Conservation (phyloP, 2,113 vertebrate genomes). For the Heterotis niloticus region DNA sequence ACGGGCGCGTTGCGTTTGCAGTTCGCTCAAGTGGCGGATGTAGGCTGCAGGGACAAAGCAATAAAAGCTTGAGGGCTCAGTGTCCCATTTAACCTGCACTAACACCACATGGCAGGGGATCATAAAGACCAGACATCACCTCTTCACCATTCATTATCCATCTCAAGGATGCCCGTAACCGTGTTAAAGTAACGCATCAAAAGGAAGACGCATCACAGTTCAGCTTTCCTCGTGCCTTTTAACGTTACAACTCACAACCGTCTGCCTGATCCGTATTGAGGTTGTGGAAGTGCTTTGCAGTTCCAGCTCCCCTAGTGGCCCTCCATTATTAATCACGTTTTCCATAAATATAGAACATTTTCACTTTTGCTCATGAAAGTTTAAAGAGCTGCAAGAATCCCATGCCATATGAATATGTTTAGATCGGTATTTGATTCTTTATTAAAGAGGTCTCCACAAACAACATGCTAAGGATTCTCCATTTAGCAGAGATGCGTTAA, state of each 20-base stretch:
- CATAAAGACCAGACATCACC: slow-evolving; percentile 54
- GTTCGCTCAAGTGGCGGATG: background rate
- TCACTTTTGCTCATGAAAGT: slow-evolving; percentile 18
- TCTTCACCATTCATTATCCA: slow-evolving; percentile 60
- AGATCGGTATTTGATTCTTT: slow-evolving; percentile 11
- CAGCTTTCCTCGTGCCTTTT: slow-evolving; percentile 76
- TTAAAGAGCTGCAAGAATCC: slow-evolving; percentile 18
- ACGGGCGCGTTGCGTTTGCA: background rate
- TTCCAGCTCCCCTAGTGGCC: slow-evolving; percentile 66
- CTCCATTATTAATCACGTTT: slow-evolving; percentile 23
- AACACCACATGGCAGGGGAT: slow-evolving; percentile 63
- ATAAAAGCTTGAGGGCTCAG: slow-evolving; percentile 46
- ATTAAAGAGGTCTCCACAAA: slow-evolving; percentile 21
- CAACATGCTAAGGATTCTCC: background rate
- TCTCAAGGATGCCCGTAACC: slow-evolving; percentile 57
- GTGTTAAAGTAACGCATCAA: slow-evolving; percentile 59
- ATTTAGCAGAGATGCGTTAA: slow-evolving; percentile 15
- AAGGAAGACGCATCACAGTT: slow-evolving; percentile 57
- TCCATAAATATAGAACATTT: slow-evolving; percentile 5
- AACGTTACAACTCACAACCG: slow-evolving; percentile 58
- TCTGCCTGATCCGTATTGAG: slow-evolving; percentile 58
- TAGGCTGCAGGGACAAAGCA: too few species aligned
- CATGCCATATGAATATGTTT: slow-evolving; percentile 2
- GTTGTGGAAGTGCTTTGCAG: slow-evolving; percentile 63
- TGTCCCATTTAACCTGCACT: slow-evolving; percentile 66